Evolutionary conservation across 2,888 invertebrate species (phyloP), one percentile per base, ranked within the genome.

Genomic region (Mythimna impura): DNA sequence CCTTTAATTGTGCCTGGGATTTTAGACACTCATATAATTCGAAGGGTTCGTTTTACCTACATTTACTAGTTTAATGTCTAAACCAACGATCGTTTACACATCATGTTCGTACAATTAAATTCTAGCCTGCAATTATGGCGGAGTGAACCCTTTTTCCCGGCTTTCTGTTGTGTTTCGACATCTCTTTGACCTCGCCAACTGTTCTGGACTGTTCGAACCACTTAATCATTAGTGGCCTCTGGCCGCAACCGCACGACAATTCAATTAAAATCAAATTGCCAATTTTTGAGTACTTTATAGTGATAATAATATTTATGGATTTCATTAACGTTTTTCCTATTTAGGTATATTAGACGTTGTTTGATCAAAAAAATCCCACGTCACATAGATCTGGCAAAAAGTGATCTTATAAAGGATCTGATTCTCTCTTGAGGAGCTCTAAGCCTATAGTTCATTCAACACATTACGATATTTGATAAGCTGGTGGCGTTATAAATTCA

Each of bases 191-290:
- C 57, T 61, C 73, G 30, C 30, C 66, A 50, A 64, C 64, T 65
- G 62, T 70, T 72, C 63, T 62, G 50, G 50, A 57, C 66, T 62
- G 60, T 66, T 73, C 63, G 36, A 67, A 63, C 70, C 71, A 62
- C 62, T 67, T 65, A 36, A 68, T 80, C 54, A 85, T 83, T 74
- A 76, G 70, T 67, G 83, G 74, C 73, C 43, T 54, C 54, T 69
- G 12, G 57, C 61, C 68, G 58, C 68, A 80, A 80, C 75, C 70
- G 34, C 81, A 71, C 34, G 43, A 54, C 68, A 25, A 66, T 78
- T 76, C 73, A 85, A 83, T 78, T 85, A 71, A 81, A 74, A 72
- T 62, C 64, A 52, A 77, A 74, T 66, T 65, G 30, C 17, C 40
- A 70, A 71, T 66, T 63, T 62, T 64, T 77, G 78, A 50, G 58